Evolutionary conservation across 2,888 invertebrate genomes (phyloP), one percentile per base, ranked within the genome.

Genomic region (Drosophila mulleri): DNA sequence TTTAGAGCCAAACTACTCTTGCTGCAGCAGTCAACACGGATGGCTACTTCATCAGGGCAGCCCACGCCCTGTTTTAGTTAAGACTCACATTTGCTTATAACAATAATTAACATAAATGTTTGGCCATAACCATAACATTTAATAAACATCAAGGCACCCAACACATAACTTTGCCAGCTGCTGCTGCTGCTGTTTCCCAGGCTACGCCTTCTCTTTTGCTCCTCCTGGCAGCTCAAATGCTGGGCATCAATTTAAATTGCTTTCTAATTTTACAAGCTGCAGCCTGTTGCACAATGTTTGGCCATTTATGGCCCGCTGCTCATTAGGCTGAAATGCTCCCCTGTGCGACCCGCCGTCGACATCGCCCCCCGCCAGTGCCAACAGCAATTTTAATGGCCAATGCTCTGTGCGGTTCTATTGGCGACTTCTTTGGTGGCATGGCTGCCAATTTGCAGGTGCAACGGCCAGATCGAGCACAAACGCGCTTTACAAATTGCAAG

Each of bases 251-350:
- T 81, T 89, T 78, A 88, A 89, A 89, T 89, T 88, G 86, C 88
- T 88, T 85, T 89, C 86, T 86, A 86, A 86, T 86, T 89, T 88
- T 78, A 67, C 72, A 65, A 50, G 58, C 48, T 59, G 73, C 58
- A n/a, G 58, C 68, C 70, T 47, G 72, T 61, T 69, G 80, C 72
- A 78, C 83, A 88, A 82, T 82, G 88, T 83, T 89, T 74, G 81
- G 75, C 88, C 89, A 79, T 89, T 85, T 88, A 86, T 86, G 89
- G 89, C 69, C 65, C 41, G 56, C 66, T 79, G 71, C 86, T 86
- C 86, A 86, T 88, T 86, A 89, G 88, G 75, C 78, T 59, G 47
- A 58, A 68, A 59, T 48, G 39, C 39, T 18, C n/a, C 41, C 54
- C 39, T 39, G 14, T 14, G 26, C 39, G 60, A 56, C 48, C 52